Base-by-base conservation (phyloP, 37 sponge, comb jelly and placozoan species). In the Aplysina aerophoba region DNA sequence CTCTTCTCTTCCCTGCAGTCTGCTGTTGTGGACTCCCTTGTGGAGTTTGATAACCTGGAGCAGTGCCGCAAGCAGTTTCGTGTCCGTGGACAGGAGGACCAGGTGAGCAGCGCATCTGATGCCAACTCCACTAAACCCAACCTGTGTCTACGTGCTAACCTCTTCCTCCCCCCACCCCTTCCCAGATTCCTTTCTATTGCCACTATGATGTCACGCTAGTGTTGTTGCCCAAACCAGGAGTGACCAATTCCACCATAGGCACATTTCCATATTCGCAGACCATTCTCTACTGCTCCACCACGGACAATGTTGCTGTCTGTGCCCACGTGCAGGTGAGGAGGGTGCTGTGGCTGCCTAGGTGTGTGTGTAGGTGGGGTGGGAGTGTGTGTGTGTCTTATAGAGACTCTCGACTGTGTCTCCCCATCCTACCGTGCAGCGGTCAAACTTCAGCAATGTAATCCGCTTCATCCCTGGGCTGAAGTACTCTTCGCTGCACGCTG, bases 321-420 rank as follows among this genome's bases (percentile, higher is more conserved):
- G 50, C 50, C 50, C 50, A 37, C 27, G 72, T 71, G 72, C 35
- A 19, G 31, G 30, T 80, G 81, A 57, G 59, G 40, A 22, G 40
- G 28, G 40, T 36, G 28, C 8, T 30, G 6, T 5, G 6, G 6
- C 38, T 74, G 40, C 21, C 39, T 74, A 12, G 21, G 80, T 79
- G 80, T 79, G 53, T 79, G 80, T 79, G 19, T 58, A 22, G 41
- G 80, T 79, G 55, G 58, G 25, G 58, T 55, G 55, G 12, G 55
- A 41, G 79, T 54, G 55, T 54, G 55, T 54, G 55, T 77, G 55
- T 54, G 55, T 57, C n/a, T n/a, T n/a, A n/a, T n/a, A n/a, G n/a
- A n/a, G n/a, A n/a, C n/a, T n/a, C n/a, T n/a, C n/a, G n/a, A n/a
- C n/a, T n/a, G n/a, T n/a, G 8, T 44, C 50, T 44, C 50, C 50